These are phyloP conservation scores for Bombus difficillimus DNA, from an alignment of 1,140 invertebrate species.

Conservation along the genomic window DNA sequence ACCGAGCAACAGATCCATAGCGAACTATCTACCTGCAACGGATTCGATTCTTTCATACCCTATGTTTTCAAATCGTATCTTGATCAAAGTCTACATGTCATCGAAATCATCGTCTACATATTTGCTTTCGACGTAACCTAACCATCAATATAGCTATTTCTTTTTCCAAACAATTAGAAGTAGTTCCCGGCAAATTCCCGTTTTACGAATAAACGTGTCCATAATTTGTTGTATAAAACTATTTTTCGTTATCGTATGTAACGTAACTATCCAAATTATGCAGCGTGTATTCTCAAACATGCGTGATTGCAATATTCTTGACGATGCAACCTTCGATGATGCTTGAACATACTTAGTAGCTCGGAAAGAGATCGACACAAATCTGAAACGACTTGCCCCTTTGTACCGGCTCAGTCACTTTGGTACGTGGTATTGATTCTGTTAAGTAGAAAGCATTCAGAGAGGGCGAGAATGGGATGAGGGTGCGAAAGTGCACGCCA, in stretches of 20 bases:
- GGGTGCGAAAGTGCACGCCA: slow-evolving; percentile 70
- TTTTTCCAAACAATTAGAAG: background rate
- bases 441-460: slow-evolving; percentile 69
- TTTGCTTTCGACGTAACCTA: background rate
- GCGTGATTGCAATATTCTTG: slow-evolving; percentile 21
- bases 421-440: slow-evolving; percentile 70
- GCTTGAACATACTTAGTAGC: slow-evolving; percentile 37
- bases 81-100: background rate
- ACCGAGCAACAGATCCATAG: slow-evolving; percentile 66
- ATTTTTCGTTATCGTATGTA: too few relatives aligned
- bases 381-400: slow-evolving; percentile 35
- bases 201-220: too few relatives aligned
- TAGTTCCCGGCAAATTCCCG: too few relatives aligned
- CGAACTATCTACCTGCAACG: slow-evolving; percentile 49
- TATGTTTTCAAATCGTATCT: slow-evolving; percentile 27
- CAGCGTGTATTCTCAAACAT: background rate
- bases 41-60: slow-evolving; percentile 1
- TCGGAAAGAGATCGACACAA: slow-evolving; percentile 40
- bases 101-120: background rate
- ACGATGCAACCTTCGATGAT: slow-evolving; percentile 6
- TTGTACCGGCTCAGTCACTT: slow-evolving; percentile 60
- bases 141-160: background rate
- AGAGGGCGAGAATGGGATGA: slow-evolving; percentile 62
- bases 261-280: background rate
- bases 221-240: too few relatives aligned